These are phyloP conservation scores for Scortum barcoo DNA, from an alignment of 2,113 vertebrate genomes.

Conservation along the genomic window DNA sequence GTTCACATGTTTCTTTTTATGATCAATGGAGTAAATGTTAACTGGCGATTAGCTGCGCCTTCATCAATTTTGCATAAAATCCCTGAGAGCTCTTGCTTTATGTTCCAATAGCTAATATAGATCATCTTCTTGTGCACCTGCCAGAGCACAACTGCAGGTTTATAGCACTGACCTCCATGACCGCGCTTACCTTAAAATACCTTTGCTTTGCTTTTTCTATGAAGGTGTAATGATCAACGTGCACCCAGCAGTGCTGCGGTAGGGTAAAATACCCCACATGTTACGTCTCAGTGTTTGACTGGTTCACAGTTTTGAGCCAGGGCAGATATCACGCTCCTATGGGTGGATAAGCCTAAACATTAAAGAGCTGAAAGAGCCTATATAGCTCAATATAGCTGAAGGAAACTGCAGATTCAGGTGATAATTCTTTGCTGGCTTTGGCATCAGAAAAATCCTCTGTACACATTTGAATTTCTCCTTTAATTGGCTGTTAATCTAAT, in stretches of 20 bases:
- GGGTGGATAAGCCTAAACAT: not conserved
- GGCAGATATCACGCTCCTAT: not conserved
- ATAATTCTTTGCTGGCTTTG: not conserved
- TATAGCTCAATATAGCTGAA: not conserved
- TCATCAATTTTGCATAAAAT: constrained; percentile 66
- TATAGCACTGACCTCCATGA: constrained; percentile 59
- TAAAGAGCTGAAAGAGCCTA: not conserved
- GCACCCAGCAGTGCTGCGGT: not conserved
- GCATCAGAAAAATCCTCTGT: not conserved
- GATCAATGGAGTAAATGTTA: constrained; percentile 75
- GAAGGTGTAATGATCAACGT: constrained; percentile 32
- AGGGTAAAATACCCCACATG: not conserved
- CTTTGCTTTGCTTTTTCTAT: constrained; percentile 50
- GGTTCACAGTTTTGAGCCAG: not conserved
- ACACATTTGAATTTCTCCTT: not conserved
- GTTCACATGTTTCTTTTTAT: constrained; percentile 72
- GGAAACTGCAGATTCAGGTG: not conserved
- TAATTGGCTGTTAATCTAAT: not conserved
- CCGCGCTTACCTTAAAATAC: constrained; percentile 71
- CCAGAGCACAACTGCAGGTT: constrained; percentile 72
- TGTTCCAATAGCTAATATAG: constrained; percentile 71
- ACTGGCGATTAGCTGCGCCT: constrained; percentile 60
- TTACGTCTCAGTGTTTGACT: not conserved
- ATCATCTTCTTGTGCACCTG: constrained; percentile 66
- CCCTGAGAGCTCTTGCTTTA: constrained; percentile 70